A percentile compares a stretch with the other conserved stretches of the same genome.
These are phyloP conservation scores for Formica aserva DNA, from an alignment of 2,888 invertebrate species.

Conservation along the genomic window DNA sequence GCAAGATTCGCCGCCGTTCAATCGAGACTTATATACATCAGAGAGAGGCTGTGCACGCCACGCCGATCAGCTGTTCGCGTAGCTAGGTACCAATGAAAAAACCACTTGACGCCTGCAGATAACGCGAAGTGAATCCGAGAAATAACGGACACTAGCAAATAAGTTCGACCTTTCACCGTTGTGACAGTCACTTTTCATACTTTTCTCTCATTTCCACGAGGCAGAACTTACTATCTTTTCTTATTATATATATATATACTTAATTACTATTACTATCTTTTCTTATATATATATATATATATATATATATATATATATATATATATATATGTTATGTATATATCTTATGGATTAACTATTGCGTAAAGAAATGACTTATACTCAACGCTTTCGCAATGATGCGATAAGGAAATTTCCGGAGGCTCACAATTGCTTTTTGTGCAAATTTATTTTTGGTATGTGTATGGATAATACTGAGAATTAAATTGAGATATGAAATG, in stretches of 20 bases:
- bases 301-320: constrained; percentile 8
- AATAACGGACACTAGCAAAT: constrained; percentile 46
- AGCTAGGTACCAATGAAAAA: constrained; percentile 45
- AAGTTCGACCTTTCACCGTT: constrained; percentile 56
- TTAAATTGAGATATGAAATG: constrained; percentile 3
- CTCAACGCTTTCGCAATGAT: constrained; percentile 13
- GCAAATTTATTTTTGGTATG: background rate
- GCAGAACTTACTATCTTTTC: constrained; percentile 15
- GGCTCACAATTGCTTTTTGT: constrained; percentile 21
- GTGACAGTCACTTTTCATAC: constrained; percentile 19
- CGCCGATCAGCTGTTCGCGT: constrained; percentile 14
- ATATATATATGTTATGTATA: constrained; percentile 11
- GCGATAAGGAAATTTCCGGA: constrained; percentile 40
- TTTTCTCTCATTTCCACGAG: constrained; percentile 38
- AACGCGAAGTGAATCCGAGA: constrained; percentile 41
- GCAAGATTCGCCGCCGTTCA: constrained; percentile 19
- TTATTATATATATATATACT: background rate
- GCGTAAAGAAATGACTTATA: constrained; percentile 34
- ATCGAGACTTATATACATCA: constrained; percentile 12
- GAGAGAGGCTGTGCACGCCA: background rate
- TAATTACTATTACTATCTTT: background rate
- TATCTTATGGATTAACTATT: constrained; percentile 21
- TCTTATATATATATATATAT: constrained; percentile 20
- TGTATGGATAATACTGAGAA: background rate
- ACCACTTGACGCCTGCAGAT: constrained; percentile 37